Base-by-base conservation (phyloP, 30 jellyfish, hydroid and myxozoan species). In the Sanderia malayensis region DNA sequence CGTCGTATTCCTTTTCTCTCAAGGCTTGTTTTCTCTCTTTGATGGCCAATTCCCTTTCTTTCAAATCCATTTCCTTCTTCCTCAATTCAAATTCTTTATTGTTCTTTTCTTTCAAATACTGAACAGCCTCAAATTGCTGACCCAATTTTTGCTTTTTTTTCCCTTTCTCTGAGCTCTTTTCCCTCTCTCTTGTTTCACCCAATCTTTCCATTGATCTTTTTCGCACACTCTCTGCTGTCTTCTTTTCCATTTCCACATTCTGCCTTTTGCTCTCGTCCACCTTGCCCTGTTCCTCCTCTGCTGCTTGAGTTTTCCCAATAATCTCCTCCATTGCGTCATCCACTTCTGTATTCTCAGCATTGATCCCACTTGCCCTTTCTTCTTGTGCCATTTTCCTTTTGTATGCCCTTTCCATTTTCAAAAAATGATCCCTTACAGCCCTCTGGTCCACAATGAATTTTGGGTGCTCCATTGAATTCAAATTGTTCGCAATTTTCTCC, bases 371-470 rank as follows among this genome's bases (percentile, higher is more conserved):
- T 23, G 73, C 73, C 52, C 47, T 21, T 20, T 20, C 29, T 15
- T 61, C 73, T 28, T 61, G 33, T 20, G 73, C 73, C 45, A 20
- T 61, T 63, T 63, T 63, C 58, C 30, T 9, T 24, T 63, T 22
- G 24, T 25, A 31, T 2, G 4, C 25, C 7, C 23, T 24, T 44
- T 63, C 76, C 21, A 63, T 17, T 58, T 63, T 63, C 24, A 29
- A 32, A 63, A 63, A 63, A 8, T 20, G 7, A 61, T 61, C 76
- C 47, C 76, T 34, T 32, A 63, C 76, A 27, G 76, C 57, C 24
- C 76, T 63, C 41, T 59, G 41, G 25, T 59, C 71, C 4, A 59
- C 44, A n/a, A 2, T 21, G 33, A 59, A 59, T 4, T 26, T 4
- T 59, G 71, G 71, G 10, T 22, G 19, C 65, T 30, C 65, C 19